A percentile compares a stretch with the other conserved stretches of the same genome.
Evolutionary conservation across 2,888 invertebrate genomes (phyloP).

Genomic region (Parnassius mnemosyne): DNA sequence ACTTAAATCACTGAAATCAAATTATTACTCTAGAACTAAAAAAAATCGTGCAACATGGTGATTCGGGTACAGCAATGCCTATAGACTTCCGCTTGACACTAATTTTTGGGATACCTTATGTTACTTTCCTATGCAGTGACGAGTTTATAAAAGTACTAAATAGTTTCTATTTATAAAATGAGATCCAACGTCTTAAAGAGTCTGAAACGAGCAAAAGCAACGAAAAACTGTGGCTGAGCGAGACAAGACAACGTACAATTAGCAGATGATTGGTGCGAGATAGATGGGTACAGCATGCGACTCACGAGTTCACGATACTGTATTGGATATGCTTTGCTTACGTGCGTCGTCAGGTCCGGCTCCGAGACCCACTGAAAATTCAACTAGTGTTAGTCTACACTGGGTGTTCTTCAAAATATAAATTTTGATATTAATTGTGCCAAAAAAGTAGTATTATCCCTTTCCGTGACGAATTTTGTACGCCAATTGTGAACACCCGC

Average conservation of each 20-base stretch:
- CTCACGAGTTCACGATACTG: slow-evolving; percentile 69
- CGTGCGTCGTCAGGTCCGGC: slow-evolving; percentile 74
- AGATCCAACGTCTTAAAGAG: slow-evolving; percentile 32
- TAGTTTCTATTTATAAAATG: neutral
- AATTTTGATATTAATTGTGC: slow-evolving; percentile 32
- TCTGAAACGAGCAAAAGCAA: slow-evolving; percentile 30
- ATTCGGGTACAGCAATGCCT: no score
- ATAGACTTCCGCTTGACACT: no score
- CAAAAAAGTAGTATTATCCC: slow-evolving; percentile 23
- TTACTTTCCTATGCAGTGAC: no score
- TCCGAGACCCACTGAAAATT: slow-evolving; percentile 78
- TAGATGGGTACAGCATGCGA: slow-evolving; percentile 70
- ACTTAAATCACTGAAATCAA: no score
- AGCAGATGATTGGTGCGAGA: slow-evolving; percentile 57
- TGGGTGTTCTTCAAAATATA: slow-evolving; percentile 44
- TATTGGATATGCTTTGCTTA: slow-evolving; percentile 68
- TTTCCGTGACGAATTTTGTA: slow-evolving; percentile 29
- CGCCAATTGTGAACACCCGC: slow-evolving; percentile 49
- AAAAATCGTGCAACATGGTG: no score
- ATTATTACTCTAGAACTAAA: no score
- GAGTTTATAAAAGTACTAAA: no score
- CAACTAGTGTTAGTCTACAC: slow-evolving; percentile 72
- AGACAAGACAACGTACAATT: slow-evolving; percentile 57
- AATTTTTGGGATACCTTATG: no score
- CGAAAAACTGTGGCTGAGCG: slow-evolving; percentile 40